These are phyloP conservation scores for Panurus biarmicus DNA, from an alignment of 2,113 vertebrate species.

Conservation along the genomic window DNA sequence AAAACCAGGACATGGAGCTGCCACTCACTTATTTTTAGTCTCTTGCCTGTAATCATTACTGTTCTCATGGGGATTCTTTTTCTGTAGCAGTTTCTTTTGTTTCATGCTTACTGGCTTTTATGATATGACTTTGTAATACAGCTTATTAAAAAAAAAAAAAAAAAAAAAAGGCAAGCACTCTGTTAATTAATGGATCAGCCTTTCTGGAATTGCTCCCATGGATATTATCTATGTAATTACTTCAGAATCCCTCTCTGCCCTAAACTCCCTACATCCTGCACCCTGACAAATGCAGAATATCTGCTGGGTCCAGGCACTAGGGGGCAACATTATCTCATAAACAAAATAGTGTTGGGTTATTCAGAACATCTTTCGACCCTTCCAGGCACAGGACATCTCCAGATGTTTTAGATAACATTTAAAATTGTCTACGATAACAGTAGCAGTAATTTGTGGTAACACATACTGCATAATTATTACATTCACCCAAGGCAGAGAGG, in stretches of 20 bases:
- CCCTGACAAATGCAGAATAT: background rate
- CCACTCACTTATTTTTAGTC: background rate
- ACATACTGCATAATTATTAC: background rate
- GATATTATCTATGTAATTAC: background rate
- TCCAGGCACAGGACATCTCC: background rate
- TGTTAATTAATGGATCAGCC: background rate
- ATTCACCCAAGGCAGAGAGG: background rate
- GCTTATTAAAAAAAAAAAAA: background rate
- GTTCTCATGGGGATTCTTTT: accelerated
- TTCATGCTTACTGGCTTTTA: background rate
- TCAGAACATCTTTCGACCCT: background rate
- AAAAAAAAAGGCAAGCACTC: background rate
- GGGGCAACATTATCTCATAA: background rate
- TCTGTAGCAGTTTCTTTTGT: background rate
- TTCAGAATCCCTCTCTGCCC: background rate
- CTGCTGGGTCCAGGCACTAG: background rate
- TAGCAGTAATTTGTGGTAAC: background rate
- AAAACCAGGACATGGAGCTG: background rate
- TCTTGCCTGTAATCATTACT: accelerated
- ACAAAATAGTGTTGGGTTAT: background rate
- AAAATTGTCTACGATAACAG: background rate
- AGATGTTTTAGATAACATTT: background rate
- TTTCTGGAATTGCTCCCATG: background rate
- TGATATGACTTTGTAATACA: background rate
- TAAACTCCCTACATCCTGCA: background rate